Evolutionary conservation across 2,113 vertebrate genomes (phyloP), one percentile per base, ranked within the genome.

Genomic region (Pygoscelis antarcticus): DNA sequence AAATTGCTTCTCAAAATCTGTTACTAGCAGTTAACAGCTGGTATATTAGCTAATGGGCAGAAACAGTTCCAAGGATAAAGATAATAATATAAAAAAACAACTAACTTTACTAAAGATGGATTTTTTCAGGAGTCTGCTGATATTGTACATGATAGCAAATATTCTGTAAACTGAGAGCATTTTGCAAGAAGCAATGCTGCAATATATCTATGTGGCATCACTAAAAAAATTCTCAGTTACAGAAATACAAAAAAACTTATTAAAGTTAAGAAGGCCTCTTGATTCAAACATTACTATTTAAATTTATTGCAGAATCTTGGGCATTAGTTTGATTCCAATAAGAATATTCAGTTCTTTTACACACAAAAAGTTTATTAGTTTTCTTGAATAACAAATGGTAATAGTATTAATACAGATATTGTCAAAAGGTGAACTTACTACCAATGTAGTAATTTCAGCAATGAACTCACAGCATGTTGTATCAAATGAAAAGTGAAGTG

Each of bases 1-100:
- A 89, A 87, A 87, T 44, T 58, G 47, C 26, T 91, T 94, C 69
- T 93, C 29, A 91, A 87, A 96, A 71, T 71, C 72, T 93, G 38
- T 84, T 91, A 58, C 51, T 68, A 87, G 32, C 55, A 36, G 52
- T 84, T 87, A 92, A 70, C 89, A 96, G 83, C 86, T 92, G 80
- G 32, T 72, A 22, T 74, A 51, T 32, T 65, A 82, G 9, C n/a
- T 87, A 90, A 85, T 47, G 22, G 6, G 27, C 14, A 93, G 60
- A 92, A 83, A 51, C 26, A 26, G 14, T 72, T 60, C 30, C 62
- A 96, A 96, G 68, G 82, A 49, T 66, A 86, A 85, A 77, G 34
- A 66, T 21, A 49, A 47, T 68, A 64, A 34, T 42, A 76, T 9
- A 20, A 62, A 82, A 74, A 9, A 51, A 2, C 11, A 79, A 16